Base-by-base conservation (phyloP, 2,888 invertebrate genomes). In the Phaedon cochleariae region DNA sequence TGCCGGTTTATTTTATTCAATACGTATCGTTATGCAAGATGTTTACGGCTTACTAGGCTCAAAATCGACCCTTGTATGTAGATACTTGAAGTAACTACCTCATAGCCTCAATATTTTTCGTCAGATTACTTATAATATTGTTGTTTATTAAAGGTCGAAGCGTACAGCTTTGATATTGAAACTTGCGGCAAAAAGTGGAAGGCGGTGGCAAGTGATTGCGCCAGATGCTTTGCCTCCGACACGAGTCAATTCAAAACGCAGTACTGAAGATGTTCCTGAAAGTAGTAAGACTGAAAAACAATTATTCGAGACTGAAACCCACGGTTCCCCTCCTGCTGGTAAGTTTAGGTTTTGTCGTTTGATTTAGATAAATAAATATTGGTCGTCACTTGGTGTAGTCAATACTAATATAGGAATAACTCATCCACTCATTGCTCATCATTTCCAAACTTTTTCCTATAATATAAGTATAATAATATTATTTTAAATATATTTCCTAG, bases 391-490 rank as follows among this genome's bases (percentile, higher is more conserved):
- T 41, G 52, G 51, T 51, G 51, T 51, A 51, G 51, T 51, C 51
- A 20, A 51, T 51, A 51, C 51, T 51, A 51, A 26, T 15, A 51
- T 51, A 51, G 51, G 51, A 51, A 51, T 20, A 51, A 17, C n/a
- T 52, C 52, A 52, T 29, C n/a, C 52, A 52, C 26, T 22, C 52
- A 52, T 52, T 17, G 52, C n/a, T 52, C 52, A 52, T 51, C 12
- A 51, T 26, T 26, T 52, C 26, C 52, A 52, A 52, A 15, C 41
- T 41, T n/a, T 34, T n/a, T 15, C 15, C 41, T 4, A 41, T n/a
- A 15, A 41, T 41, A 41, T 41, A 41, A 15, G n/a, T 15, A 41
- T 41, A 41, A 41, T 15, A 41, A 15, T 41, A 41, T 41, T 41
- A 41, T 41, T 10, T 34, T 7, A 7, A 34, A 41, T 41, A 41